phyloP scores from a whole-genome alignment of 2,888 invertebrate species.

The Artemia sinica region DNA sequence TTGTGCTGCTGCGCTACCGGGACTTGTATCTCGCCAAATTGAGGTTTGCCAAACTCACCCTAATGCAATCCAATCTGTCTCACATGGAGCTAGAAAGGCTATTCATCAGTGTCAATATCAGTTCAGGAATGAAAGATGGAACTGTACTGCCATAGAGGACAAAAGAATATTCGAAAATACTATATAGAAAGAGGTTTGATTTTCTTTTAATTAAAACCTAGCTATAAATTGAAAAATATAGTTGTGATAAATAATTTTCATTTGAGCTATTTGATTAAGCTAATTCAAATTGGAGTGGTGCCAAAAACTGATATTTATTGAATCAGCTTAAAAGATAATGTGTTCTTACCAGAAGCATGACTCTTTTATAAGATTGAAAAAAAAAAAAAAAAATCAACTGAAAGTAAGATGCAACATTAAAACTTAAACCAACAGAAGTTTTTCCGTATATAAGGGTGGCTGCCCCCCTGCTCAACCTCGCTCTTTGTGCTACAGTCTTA shows the following conservation, averaged over 20 bases:
- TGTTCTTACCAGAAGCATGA: constrained; percentile 12
- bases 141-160: constrained; percentile 34
- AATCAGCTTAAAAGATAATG: neutral
- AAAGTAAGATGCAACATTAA: no score
- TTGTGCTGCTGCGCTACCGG: constrained; percentile 28
- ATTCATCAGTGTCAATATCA: constrained; percentile 40
- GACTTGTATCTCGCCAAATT: constrained; percentile 32
- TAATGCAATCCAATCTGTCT: constrained; percentile 37
- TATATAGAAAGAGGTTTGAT: constrained; percentile 35
- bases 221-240: neutral
- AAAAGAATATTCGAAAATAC: constrained; percentile 37
- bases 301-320: neutral
- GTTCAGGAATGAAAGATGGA: constrained; percentile 41
- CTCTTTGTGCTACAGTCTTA: neutral
- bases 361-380: constrained; percentile 14
- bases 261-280: constrained; percentile 2
- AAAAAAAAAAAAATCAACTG: constrained; percentile 6
- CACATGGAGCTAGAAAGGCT: constrained; percentile 37
- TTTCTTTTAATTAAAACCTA: neutral
- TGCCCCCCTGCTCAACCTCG: neutral
- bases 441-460: neutral
- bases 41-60: constrained; percentile 37
- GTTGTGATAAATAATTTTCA: neutral
- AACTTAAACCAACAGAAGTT: no score
- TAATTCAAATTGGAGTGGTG: neutral